phyloP scores from a whole-genome alignment of 2,797 vertebrate genomes.

The Cephalopachus bancanus region DNA sequence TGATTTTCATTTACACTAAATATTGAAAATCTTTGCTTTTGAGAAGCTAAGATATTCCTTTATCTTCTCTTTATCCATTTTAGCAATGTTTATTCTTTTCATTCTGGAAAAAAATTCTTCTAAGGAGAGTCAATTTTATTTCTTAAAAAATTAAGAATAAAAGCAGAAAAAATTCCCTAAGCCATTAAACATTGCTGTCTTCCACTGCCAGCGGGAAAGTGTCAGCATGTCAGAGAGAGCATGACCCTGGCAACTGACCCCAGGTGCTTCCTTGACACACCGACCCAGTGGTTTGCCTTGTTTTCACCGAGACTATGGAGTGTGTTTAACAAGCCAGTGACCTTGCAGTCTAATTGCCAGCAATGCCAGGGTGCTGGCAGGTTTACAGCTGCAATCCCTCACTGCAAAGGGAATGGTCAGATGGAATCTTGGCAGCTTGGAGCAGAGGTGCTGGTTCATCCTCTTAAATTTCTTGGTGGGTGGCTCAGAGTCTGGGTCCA shows the following conservation, averaged over 20 bases:
- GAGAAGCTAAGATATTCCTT: neutral
- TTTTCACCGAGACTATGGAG: neutral
- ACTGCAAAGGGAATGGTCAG: neutral
- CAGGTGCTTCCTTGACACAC: neutral
- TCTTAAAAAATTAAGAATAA: conserved; percentile 29
- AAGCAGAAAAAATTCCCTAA: neutral
- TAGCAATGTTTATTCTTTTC: neutral
- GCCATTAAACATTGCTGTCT: neutral
- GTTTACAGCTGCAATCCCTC: neutral
- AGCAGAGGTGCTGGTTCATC: neutral
- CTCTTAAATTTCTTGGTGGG: neutral
- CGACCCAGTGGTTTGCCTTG: neutral
- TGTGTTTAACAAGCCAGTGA: conserved; percentile 21
- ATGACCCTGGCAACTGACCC: neutral
- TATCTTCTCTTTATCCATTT: neutral
- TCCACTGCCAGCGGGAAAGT: neutral
- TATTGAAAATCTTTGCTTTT: neutral
- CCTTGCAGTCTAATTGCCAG: neutral
- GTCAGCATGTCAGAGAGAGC: neutral
- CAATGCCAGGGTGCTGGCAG: neutral
- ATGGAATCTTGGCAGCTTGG: neutral
- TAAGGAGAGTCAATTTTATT: neutral
- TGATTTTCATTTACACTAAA: neutral
- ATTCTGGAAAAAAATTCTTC: neutral
- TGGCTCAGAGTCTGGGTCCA: neutral